Conservation (phyloP, 2,113 vertebrate genomes). For the Pluvialis apricaria region DNA sequence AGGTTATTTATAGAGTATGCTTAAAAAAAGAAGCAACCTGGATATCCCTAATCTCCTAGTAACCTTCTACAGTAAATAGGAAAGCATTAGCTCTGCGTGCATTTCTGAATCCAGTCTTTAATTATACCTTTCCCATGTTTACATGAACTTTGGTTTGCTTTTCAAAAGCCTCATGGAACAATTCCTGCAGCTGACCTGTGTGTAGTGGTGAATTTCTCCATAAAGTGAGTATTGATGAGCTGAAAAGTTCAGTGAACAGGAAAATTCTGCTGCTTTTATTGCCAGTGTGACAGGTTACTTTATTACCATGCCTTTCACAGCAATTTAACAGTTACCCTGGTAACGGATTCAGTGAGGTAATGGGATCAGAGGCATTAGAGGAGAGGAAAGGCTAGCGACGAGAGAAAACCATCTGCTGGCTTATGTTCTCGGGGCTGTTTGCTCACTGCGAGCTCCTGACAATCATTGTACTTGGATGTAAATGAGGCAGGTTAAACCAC, state of each 20-base stretch:
- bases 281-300: conserved; percentile 85
- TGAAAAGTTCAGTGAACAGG: conserved; percentile 86
- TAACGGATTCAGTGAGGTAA: conserved; percentile 86
- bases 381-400: conserved; percentile 70
- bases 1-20: conserved; percentile 37
- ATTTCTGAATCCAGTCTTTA: conserved; percentile 53
- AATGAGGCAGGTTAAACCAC: conserved; percentile 77
- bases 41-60: conserved; percentile 26
- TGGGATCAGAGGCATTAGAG: conserved; percentile 81
- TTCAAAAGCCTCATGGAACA: conserved; percentile 65
- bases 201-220: conserved; percentile 75
- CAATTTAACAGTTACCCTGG: conserved; percentile 88
- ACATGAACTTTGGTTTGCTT: conserved; percentile 75
- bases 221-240: conserved; percentile 83
- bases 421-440: conserved; percentile 69
- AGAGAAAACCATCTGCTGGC: conserved; percentile 83
- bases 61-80: conserved; percentile 17
- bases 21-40: conserved; percentile 27
- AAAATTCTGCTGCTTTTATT: conserved; percentile 87
- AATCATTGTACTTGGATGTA: conserved; percentile 71
- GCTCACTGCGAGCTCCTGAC: conserved; percentile 68
- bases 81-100: neutral
- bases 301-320: conserved; percentile 86
- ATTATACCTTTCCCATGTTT: conserved; percentile 71
- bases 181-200: conserved; percentile 70